These are phyloP conservation scores for Drosophila guanche DNA, from an alignment of 1,140 invertebrate species.

Conservation along the genomic window DNA sequence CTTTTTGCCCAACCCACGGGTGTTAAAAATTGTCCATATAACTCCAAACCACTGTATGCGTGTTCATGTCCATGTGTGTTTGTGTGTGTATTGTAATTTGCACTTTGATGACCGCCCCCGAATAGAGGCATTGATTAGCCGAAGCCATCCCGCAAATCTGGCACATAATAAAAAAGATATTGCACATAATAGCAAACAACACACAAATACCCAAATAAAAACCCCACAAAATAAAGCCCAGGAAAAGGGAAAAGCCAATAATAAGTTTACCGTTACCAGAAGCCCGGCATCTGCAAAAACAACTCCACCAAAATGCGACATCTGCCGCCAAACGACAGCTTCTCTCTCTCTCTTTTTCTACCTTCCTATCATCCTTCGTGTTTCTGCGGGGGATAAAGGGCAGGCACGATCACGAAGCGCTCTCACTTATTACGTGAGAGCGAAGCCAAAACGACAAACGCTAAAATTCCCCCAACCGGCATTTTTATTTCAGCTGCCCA, in stretches of 20 bases:
- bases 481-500: conserved; percentile 73
- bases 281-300: conserved; percentile 41
- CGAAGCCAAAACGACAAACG: conserved; percentile 8
- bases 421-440: conserved; percentile 50
- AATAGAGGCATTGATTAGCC: conserved; percentile 38
- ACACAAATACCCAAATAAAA: conserved; percentile 5
- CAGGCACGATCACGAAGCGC: conserved; percentile 19
- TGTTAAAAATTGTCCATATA: conserved; percentile 58
- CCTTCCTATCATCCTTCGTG: too few species aligned
- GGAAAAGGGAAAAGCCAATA: conserved; percentile 35
- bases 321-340: conserved; percentile 30
- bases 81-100: conserved; percentile 55
- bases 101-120: conserved; percentile 62
- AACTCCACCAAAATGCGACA: conserved; percentile 15
- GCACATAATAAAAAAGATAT: conserved; percentile 38
- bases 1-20: conserved; percentile 60
- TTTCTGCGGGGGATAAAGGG: not conserved
- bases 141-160: conserved; percentile 23
- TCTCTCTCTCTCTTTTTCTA: too few species aligned
- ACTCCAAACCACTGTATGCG: conserved; percentile 18
- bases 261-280: conserved; percentile 44
- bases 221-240: conserved; percentile 13
- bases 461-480: conserved; percentile 70
- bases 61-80: not conserved
- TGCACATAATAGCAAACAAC: conserved; percentile 3